Evolutionary conservation across 2,113 vertebrate species (phyloP), one percentile per base, ranked within the genome.

Genomic region (Collichthys lucidus): DNA sequence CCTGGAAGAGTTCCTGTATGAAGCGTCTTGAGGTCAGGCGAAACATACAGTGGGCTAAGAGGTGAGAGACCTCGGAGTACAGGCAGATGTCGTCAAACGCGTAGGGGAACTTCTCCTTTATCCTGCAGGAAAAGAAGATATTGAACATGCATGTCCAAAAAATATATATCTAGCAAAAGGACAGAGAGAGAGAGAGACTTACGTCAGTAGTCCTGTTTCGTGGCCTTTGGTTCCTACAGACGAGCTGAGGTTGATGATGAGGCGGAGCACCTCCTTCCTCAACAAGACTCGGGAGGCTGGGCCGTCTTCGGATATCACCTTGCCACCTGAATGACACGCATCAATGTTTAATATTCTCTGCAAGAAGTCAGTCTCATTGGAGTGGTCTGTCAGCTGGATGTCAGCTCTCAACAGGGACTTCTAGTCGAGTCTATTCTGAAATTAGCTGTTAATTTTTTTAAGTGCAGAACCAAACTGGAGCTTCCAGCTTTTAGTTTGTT

Each of bases 51-150:
- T 99, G 97, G 60, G 98, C 96, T 87, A 99, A 89, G 86, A 99
- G 92, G 91, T 97, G 94, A 56, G 98, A 99, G 29, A 99, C 98
- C 93, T 99, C 98, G 0, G 98, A 99, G 88, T 99, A 99, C 89
- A 99, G 96, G 92, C 98, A 99, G 85, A 99, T 98, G 88, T 99
- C 98, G 63, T 99, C 98, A 81, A 99, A 99, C 0, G 98, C 97
- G 73, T 98, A 97, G 0, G 98, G 96, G 80, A 99, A 99, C 87
- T 99, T 99, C 93, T 99, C 98, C 85, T 99, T 99, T 92, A 99
- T 99, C 91, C 98, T 99, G 84, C 82, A 78, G 73, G 42, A 19
- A 91, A 62, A 74, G 59, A 4, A 70, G 3, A 31, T 31, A 5
- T 5, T 31, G 31, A 29, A 20, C 3, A 11, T 24, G 9, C 14